These are phyloP conservation scores for Perca schrenkii DNA, from an alignment of 2,113 vertebrate genomes.

Conservation along the genomic window DNA sequence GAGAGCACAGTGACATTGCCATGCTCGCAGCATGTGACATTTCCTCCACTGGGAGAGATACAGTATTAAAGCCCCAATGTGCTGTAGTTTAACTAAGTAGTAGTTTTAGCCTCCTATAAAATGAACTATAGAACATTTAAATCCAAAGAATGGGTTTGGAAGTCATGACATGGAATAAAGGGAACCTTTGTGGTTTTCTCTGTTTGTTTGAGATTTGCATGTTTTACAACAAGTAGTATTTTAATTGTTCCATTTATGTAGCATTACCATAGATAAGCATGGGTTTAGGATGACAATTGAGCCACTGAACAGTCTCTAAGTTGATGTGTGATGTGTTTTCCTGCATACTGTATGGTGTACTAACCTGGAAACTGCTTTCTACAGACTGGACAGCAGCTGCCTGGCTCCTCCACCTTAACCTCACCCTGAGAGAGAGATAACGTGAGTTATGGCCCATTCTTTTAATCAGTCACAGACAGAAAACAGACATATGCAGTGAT, in stretches of 20 bases:
- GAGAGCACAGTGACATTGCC: constrained; percentile 60
- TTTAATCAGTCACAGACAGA: background rate
- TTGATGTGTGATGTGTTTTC: background rate
- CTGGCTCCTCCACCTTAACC: constrained; percentile 86
- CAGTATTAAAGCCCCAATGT: constrained; percentile 50
- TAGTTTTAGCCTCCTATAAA: constrained; percentile 20
- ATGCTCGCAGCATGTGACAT: constrained; percentile 44
- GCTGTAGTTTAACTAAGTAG: constrained; percentile 44
- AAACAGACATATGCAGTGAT: background rate
- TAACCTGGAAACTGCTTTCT: constrained; percentile 82
- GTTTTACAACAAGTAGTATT: background rate
- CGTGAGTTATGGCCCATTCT: background rate
- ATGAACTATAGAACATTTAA: constrained; percentile 12
- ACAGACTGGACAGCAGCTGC: constrained; percentile 89
- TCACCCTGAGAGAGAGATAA: constrained; percentile 79
- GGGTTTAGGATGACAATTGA: background rate
- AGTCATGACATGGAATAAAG: background rate
- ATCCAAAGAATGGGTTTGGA: background rate
- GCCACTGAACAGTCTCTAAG: background rate
- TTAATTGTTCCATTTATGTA: background rate
- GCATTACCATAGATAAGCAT: background rate
- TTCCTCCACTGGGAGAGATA: constrained; percentile 54
- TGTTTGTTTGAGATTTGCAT: background rate
- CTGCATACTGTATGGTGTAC: constrained; percentile 12
- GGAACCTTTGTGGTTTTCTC: background rate